These are phyloP conservation scores for Leptopterna dolabrata DNA, from an alignment of 2,888 invertebrate species.

Conservation along the genomic window DNA sequence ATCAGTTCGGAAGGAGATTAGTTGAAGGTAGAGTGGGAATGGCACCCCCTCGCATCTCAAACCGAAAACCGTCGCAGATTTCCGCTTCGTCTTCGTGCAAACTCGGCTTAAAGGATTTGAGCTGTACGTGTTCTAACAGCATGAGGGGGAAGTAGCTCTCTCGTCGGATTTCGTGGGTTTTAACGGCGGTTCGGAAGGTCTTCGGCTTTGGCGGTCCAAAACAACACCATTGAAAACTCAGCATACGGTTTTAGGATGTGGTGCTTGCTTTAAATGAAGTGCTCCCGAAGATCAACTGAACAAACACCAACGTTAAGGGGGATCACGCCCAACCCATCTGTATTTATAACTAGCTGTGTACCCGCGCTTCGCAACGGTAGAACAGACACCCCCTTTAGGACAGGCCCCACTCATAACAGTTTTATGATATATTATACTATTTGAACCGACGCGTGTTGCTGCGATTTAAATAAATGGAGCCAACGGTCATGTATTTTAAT, in stretches of 20 bases:
- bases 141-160: not conserved
- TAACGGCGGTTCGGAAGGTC: not conserved
- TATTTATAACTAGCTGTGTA: no score
- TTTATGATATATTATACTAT: no score
- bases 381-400: no score
- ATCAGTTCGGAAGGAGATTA: not conserved
- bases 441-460: no score
- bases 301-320: no score
- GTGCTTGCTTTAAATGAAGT: not conserved
- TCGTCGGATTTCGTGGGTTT: not conserved
- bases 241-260: not conserved
- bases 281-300: not conserved
- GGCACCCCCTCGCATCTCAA: not conserved
- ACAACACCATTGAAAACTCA: not conserved
- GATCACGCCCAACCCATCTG: no score
- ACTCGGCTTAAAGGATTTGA: constrained; percentile 3
- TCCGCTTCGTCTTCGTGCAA: not conserved
- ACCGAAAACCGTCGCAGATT: not conserved
- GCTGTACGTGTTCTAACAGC: not conserved
- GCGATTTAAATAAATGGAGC: no score
- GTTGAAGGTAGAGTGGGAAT: not conserved
- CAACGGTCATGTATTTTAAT: no score
- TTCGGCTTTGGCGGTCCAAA: not conserved
- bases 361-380: no score
- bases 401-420: no score